Percentiles rank a stretch among this genome's conserved stretches.
These are phyloP conservation scores for Campylorhamphus procurvoides DNA, from an alignment of 2,113 vertebrate genomes.

Conservation along the genomic window DNA sequence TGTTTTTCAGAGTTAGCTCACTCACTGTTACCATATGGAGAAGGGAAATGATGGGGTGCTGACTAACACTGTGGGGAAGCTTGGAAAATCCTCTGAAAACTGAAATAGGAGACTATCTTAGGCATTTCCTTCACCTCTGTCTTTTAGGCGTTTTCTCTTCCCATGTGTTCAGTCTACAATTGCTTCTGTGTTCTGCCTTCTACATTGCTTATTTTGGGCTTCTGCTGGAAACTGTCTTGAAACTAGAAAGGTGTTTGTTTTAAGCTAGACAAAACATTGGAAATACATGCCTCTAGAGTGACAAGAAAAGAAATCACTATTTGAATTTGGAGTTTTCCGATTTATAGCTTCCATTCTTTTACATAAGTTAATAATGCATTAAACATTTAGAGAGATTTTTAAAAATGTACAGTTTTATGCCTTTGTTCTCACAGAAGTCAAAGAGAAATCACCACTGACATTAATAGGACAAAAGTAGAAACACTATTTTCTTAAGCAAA, in stretches of 20 bases:
- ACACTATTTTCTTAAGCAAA: not conserved
- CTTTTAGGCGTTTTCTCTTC: slow-evolving; percentile 14
- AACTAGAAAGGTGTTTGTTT: slow-evolving; percentile 11
- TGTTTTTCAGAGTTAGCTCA: slow-evolving; percentile 37
- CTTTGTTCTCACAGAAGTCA: not conserved
- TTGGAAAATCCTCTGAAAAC: slow-evolving; percentile 66
- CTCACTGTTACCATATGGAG: slow-evolving; percentile 55
- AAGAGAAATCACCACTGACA: not conserved
- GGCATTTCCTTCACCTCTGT: slow-evolving; percentile 58
- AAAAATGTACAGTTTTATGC: not conserved
- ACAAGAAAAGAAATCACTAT: not conserved
- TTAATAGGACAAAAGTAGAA: not conserved
- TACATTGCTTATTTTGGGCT: slow-evolving; percentile 43
- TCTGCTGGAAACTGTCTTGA: slow-evolving; percentile 15
- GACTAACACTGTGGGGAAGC: slow-evolving; percentile 69
- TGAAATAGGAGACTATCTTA: slow-evolving; percentile 70
- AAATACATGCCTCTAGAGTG: not conserved
- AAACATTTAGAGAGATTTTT: not conserved
- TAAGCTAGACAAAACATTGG: slow-evolving; percentile 45
- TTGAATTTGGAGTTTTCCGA: not conserved
- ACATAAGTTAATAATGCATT: not conserved
- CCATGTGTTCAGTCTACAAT: slow-evolving; percentile 41
- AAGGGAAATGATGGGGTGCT: slow-evolving; percentile 70
- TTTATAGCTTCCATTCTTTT: not conserved
- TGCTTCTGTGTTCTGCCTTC: slow-evolving; percentile 31